These are phyloP conservation scores for Zaprionus tsacasi DNA, from an alignment of 1,140 invertebrate genomes.

Conservation along the genomic window DNA sequence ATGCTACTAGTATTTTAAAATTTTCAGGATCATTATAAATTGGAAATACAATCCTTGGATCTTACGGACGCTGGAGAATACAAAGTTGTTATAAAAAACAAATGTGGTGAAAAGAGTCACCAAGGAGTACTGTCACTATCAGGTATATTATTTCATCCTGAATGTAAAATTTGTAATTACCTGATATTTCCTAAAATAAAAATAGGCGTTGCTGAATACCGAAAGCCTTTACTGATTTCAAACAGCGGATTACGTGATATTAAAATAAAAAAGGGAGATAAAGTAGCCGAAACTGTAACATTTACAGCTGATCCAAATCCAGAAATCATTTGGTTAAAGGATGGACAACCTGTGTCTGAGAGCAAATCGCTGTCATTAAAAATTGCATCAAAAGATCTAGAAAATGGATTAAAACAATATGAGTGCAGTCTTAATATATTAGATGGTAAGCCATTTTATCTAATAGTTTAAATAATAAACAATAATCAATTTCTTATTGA, in stretches of 20 bases:
- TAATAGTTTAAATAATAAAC: too few species aligned
- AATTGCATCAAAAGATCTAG: slow-evolving; percentile 87
- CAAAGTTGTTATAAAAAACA: slow-evolving; percentile 90
- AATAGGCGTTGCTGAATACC: slow-evolving; percentile 89
- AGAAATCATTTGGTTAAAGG: slow-evolving; percentile 86
- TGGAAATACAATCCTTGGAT: slow-evolving; percentile 89
- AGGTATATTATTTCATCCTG: slow-evolving; percentile 84
- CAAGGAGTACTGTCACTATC: slow-evolving; percentile 89
- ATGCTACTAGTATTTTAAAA: background rate
- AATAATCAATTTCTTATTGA: too few species aligned
- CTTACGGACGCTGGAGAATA: slow-evolving; percentile 91
- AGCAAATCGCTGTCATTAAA: slow-evolving; percentile 84
- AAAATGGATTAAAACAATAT: slow-evolving; percentile 91
- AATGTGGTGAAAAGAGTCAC: slow-evolving; percentile 89
- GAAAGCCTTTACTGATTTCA: slow-evolving; percentile 89
- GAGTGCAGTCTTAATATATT: slow-evolving; percentile 89
- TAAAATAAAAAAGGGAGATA: slow-evolving; percentile 86
- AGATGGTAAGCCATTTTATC: slow-evolving; percentile 83
- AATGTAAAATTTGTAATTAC: slow-evolving; percentile 27
- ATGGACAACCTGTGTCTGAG: slow-evolving; percentile 84
- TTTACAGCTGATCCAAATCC: slow-evolving; percentile 92
- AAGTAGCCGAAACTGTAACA: slow-evolving; percentile 91
- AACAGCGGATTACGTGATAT: slow-evolving; percentile 87
- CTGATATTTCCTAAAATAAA: background rate
- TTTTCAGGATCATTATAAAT: slow-evolving; percentile 87